Conservation (phyloP, 1,140 invertebrate species). For the Contarinia nasturtii region DNA sequence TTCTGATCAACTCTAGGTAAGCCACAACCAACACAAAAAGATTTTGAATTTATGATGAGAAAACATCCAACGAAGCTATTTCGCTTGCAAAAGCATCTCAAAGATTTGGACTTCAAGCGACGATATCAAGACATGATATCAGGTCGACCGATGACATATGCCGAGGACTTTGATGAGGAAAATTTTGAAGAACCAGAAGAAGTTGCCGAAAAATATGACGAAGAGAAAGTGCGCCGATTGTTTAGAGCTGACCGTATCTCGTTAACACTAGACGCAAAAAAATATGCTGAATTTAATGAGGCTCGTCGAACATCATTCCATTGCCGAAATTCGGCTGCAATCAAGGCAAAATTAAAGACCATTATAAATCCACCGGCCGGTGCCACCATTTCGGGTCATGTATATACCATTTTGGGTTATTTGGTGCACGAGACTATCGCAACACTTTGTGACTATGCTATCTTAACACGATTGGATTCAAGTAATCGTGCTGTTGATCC, state of each 20-base stretch:
- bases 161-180: conserved; percentile 14
- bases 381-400: conserved; percentile 16
- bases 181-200: conserved; percentile 17
- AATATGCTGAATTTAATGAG: conserved; percentile 20
- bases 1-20: too few species aligned
- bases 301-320: conserved; percentile 22
- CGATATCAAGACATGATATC: conserved; percentile 17
- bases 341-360: conserved; percentile 20
- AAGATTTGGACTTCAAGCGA: conserved; percentile 19
- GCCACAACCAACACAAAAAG: conserved; percentile 17
- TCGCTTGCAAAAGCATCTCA: conserved; percentile 20
- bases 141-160: conserved; percentile 14
- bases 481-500: conserved; percentile 19
- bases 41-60: conserved; percentile 23
- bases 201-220: conserved; percentile 17
- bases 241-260: conserved; percentile 23
- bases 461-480: conserved; percentile 18
- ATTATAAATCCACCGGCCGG: conserved; percentile 18
- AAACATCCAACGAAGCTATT: conserved; percentile 20
- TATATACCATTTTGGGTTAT: conserved; percentile 21
- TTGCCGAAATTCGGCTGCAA: conserved; percentile 19
- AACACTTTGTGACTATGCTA: conserved; percentile 20
- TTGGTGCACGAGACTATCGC: conserved; percentile 22
- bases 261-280: conserved; percentile 17
- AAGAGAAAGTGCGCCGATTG: conserved; percentile 19